These are phyloP conservation scores for Seriola dumerili DNA, from an alignment of 2,113 vertebrate genomes.

Conservation along the genomic window DNA sequence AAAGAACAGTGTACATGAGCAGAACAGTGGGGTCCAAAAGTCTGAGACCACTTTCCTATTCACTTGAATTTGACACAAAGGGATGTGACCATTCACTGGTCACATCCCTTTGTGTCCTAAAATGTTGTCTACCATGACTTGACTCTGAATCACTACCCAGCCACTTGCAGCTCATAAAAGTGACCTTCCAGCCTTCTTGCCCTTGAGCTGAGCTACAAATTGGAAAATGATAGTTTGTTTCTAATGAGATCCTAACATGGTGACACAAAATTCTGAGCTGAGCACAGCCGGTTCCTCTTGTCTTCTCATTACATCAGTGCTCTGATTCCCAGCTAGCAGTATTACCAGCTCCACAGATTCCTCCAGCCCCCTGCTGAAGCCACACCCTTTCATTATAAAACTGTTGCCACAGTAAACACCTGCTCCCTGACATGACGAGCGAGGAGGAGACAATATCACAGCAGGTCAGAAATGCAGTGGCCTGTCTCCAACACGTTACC, in stretches of 20 bases:
- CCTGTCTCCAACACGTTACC: background rate
- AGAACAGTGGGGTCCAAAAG: background rate
- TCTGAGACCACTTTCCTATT: too few species aligned
- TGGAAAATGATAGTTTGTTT: background rate
- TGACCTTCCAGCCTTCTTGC: background rate
- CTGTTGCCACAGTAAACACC: constrained; percentile 19
- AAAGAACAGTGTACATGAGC: constrained; percentile 45
- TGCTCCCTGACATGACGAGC: constrained; percentile 24
- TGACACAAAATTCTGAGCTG: background rate
- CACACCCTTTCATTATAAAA: constrained; percentile 22
- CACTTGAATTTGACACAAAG: too few species aligned
- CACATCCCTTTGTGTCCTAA: background rate
- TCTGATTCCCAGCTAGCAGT: background rate
- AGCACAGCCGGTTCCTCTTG: background rate
- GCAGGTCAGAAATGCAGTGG: constrained; percentile 1
- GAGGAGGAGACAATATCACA: background rate
- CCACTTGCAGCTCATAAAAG: background rate
- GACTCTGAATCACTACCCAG: background rate
- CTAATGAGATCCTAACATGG: background rate
- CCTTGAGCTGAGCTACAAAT: background rate
- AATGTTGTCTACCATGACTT: background rate
- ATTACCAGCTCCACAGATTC: constrained; percentile 12
- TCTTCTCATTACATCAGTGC: background rate
- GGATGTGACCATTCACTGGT: too few species aligned
- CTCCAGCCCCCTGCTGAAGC: constrained; percentile 10